A percentile compares a stretch with the other conserved stretches of the same genome.
Conservation (phyloP, 1,140 invertebrate species). For the Hestina assimilis region DNA sequence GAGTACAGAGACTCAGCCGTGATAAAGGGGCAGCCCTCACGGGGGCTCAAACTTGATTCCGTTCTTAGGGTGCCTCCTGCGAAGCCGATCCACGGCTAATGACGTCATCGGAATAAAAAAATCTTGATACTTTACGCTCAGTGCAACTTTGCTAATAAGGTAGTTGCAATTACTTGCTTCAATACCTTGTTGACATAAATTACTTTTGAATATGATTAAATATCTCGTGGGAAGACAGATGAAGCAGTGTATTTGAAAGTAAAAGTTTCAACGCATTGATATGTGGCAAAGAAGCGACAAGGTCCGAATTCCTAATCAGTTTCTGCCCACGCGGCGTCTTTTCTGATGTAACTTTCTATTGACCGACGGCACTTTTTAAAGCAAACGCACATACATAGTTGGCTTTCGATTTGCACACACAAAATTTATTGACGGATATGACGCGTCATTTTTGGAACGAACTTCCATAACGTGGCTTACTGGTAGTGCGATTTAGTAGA, state of each 20-base stretch:
- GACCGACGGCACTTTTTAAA: slow-evolving; percentile 21
- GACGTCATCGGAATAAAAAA: too few species aligned
- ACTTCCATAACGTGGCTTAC: too few species aligned
- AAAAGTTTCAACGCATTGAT: slow-evolving; percentile 40
- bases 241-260: slow-evolving; percentile 35
- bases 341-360: slow-evolving; percentile 37
- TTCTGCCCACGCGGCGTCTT: slow-evolving; percentile 29
- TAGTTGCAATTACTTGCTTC: too few species aligned
- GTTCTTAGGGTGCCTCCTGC: too few species aligned
- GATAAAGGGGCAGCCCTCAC: too few species aligned
- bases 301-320: slow-evolving; percentile 44
- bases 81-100: too few species aligned
- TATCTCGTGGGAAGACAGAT: not conserved
- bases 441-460: too few species aligned
- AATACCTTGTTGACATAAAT: not conserved
- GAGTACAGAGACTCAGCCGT: too few species aligned
- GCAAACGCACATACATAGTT: slow-evolving; percentile 9
- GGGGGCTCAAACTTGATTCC: too few species aligned
- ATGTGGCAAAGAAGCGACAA: slow-evolving; percentile 31
- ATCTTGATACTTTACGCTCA: too few species aligned
- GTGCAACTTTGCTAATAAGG: not conserved
- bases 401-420: slow-evolving; percentile 25
- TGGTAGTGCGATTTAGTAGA: too few species aligned
- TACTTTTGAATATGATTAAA: not conserved
- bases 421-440: too few species aligned